phyloP scores from a whole-genome alignment of 2,888 invertebrate species.

The Mesodorylaimus sp. region DNA sequence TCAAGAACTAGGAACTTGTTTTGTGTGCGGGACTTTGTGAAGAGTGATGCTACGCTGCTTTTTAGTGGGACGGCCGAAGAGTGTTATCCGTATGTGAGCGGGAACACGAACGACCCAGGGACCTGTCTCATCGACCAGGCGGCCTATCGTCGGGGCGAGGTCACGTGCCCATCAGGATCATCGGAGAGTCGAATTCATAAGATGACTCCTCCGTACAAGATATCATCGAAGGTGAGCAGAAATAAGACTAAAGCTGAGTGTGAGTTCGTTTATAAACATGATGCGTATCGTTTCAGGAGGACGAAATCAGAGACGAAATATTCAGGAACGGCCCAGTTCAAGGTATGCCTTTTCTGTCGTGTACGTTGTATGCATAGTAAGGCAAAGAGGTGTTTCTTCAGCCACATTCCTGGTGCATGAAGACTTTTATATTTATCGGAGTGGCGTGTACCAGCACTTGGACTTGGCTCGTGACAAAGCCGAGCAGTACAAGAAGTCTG shows the following conservation, averaged over 20 bases:
- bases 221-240: constrained; percentile 23
- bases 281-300: constrained; percentile 29
- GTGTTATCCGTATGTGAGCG: constrained; percentile 55
- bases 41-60: too few species aligned
- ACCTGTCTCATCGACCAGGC: constrained; percentile 44
- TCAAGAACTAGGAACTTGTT: constrained; percentile 4
- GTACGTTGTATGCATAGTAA: not conserved
- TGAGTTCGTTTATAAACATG: not conserved
- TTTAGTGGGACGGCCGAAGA: constrained; percentile 61
- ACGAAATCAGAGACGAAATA: constrained; percentile 79
- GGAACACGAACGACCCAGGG: constrained; percentile 42
- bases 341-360: constrained; percentile 38
- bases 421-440: constrained; percentile 74
- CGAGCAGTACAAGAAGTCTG: constrained; percentile 32
- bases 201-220: constrained; percentile 36
- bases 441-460: constrained; percentile 54
- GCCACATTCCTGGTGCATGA: constrained; percentile 72
- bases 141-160: constrained; percentile 22
- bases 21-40: too few species aligned
- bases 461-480: constrained; percentile 14
- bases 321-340: constrained; percentile 76
- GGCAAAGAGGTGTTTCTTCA: too few species aligned
- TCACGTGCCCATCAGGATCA: constrained; percentile 28
- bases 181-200: constrained; percentile 27
- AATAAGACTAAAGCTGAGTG: not conserved